phyloP scores from a whole-genome alignment of 2,888 invertebrate species.

The Eumerus sabulonum region DNA sequence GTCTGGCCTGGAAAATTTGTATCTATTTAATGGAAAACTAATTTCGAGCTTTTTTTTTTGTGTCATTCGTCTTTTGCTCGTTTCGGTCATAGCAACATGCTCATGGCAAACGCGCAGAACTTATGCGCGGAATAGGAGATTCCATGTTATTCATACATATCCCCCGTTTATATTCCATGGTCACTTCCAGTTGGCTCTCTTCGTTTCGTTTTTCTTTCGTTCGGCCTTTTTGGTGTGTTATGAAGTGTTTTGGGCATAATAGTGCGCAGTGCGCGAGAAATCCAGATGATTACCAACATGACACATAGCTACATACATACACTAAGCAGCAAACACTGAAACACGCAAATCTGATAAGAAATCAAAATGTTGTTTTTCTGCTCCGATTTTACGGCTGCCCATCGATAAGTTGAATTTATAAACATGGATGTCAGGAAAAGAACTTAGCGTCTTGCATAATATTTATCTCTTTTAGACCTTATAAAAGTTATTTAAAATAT shows the following conservation, averaged over 20 bases:
- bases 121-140: conserved; percentile 32
- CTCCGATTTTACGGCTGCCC: conserved; percentile 10
- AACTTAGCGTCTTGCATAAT: too few relatives aligned
- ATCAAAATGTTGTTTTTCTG: conserved; percentile 20
- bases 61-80: too few relatives aligned
- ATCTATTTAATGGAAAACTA: conserved; percentile 67
- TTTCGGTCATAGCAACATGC: conserved; percentile 62
- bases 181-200: conserved; percentile 34
- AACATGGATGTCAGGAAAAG: conserved; percentile 53
- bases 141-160: too few relatives aligned
- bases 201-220: conserved; percentile 4
- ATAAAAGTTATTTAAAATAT: too few relatives aligned
- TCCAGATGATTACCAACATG: conserved; percentile 58
- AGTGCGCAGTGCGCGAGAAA: conserved; percentile 50
- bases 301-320: conserved; percentile 34
- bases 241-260: conserved; percentile 13
- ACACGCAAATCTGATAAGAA: conserved; percentile 51
- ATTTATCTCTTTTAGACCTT: too few relatives aligned
- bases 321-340: conserved; percentile 30
- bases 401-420: conserved; percentile 24
- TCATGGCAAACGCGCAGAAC: conserved; percentile 58
- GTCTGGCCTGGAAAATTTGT: conserved; percentile 71
- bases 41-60: conserved; percentile 55
- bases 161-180: conserved; percentile 36
- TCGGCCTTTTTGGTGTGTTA: conserved; percentile 13